Percentiles rank a stretch among this genome's conserved stretches.
Evolutionary conservation across 2,797 vertebrate genomes (phyloP).

Genomic region (Sparidentex hasta): DNA sequence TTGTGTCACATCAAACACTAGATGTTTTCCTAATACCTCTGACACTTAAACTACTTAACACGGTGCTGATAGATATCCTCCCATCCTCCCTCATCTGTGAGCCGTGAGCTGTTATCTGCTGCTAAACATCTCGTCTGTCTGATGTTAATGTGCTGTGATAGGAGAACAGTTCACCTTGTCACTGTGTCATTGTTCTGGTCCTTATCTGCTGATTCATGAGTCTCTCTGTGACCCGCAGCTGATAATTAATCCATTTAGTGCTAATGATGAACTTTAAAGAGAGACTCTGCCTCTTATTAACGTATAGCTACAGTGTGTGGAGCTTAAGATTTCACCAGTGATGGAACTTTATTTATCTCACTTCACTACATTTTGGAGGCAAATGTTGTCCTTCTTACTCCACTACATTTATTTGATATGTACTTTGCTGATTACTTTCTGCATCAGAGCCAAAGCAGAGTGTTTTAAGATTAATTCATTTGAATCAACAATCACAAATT

Average conservation of each 20-base stretch:
- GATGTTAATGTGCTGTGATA: constrained; percentile 24
- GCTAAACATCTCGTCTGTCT: constrained; percentile 3
- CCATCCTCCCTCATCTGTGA: neutral
- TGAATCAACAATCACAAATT: no score
- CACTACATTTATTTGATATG: no score
- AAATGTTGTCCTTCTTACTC: no score
- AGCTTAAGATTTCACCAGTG: no score
- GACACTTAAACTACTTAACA: no score
- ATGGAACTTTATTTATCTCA: no score
- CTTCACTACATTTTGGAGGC: no score
- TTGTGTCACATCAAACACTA: no score
- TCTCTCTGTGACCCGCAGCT: constrained; percentile 14
- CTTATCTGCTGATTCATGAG: constrained; percentile 22
- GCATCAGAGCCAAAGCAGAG: no score
- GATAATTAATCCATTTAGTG: constrained; percentile 30
- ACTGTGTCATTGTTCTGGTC: neutral
- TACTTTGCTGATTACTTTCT: no score
- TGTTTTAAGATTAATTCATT: no score
- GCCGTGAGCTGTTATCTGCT: constrained; percentile 27
- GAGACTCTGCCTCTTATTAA: neutral
- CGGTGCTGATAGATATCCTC: neutral
- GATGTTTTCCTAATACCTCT: no score
- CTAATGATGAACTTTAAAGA: neutral
- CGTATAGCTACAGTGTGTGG: neutral
- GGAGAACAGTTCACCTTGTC: constrained; percentile 17